Base-by-base conservation (phyloP, 2,888 invertebrate genomes). In the Oscheius sp. region DNA sequence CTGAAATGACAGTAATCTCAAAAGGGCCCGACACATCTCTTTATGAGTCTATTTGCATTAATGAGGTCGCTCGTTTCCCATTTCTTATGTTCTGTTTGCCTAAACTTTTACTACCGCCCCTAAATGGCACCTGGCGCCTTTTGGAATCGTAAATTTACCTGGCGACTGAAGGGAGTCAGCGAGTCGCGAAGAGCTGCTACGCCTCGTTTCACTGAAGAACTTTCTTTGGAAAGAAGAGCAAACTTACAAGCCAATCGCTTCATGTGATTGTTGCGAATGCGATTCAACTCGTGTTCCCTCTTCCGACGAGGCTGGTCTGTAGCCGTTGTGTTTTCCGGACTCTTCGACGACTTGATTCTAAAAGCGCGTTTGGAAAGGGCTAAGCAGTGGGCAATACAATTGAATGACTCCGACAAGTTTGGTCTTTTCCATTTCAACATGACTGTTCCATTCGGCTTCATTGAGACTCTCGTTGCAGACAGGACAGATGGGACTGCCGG, bases 401-500 rank as follows among this genome's bases (percentile, higher is more conserved):
- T 72, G 70, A 67, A 82, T 81, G 42, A 74, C 65, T 27, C 58
- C 68, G 34, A 73, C 65, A 20, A 82, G 69, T 20, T 73, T 71
- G n/a, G 64, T 46, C 65, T 75, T 76, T 57, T 82, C 82, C 57
- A 65, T 37, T 15, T 80, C 76, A 34, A 82, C 68, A 57, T 82
- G 82, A n/a, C 58, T 48, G 29, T 50, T 58, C 76, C 78, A 82
- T 46, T 78, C 71, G n/a, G 69, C 55, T 23, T 80, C 78, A 15
- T 71, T 53, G 5, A 82, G 50, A 57, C 76, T 78, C 25, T 75
- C 79, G 27, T 74, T 71, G 67, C 82, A 82, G 33, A 76, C 71
- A 23, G 82, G 81, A 52, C 82, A 82, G 2, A 77, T 75, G 15
- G 76, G 72, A 55, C 80, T 80, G 27, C 82, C 82, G 52, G 82